Base-by-base conservation (phyloP, 1,140 invertebrate species). In the Oncopeltus fasciatus region DNA sequence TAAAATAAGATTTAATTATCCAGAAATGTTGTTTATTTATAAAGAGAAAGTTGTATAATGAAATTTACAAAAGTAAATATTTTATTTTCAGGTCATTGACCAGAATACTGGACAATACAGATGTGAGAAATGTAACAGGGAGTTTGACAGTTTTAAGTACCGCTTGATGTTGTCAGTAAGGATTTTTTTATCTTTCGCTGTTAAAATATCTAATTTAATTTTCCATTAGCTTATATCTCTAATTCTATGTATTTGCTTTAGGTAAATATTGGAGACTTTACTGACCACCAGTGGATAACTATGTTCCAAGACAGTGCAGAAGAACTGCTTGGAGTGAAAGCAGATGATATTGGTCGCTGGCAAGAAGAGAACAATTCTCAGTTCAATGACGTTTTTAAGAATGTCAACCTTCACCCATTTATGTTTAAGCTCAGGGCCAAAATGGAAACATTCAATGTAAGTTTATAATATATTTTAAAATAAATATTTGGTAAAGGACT, bases 121-220 rank as follows among this genome's bases (percentile, higher is more conserved):
- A 64, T 99, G 96, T 73, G 95, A 98, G 72, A 97, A 97, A 73
- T 99, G 95, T 73, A 81, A 86, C 65, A 77, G 81, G 51, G 88
- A 91, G 63, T 90, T 81, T 71, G 83, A 85, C 0, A 86, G 88
- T 67, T 98, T 85, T 71, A 91, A 89, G 68, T 94, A 91, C 75
- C 79, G 93, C 49, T 73, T 96, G 63, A 78, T 98, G 51, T 72
- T 89, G 16, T 80, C 75, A 66, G 90, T 94, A 75, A 83, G 83
- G 83, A 20, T 44, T 3, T 3, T 24, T 46, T 44, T 44, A 46
- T 46, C 9, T 8, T 11, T 18, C 18, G n/a, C 46, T 49, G 21
- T 38, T 5, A 38, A 38, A n/a, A n/a, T n/a, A n/a, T n/a, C n/a
- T n/a, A n/a, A 38, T 38, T 38, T 38, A 38, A 38, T 38, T 14